A percentile compares a stretch with the other conserved stretches of the same genome.
Evolutionary conservation across 2,797 vertebrate genomes (phyloP).

Genomic region (Rhinoraja longicauda): DNA sequence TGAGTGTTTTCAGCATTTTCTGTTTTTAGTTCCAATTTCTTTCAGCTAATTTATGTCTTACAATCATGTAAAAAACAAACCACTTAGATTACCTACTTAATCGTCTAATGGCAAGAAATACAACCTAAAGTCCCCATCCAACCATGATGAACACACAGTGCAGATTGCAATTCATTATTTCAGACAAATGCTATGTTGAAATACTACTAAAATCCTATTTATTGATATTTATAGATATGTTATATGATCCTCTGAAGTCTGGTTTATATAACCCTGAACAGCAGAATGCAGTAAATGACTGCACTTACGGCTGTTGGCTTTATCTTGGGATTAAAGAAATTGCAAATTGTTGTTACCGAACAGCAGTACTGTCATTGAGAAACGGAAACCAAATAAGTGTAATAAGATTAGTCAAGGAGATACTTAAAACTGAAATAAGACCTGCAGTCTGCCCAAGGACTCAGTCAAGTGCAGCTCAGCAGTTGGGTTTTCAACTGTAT

Average conservation of each 20-base stretch:
- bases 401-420: constrained; percentile 35
- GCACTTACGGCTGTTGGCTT: background rate
- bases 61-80: too few relatives aligned
- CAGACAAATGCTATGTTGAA: constrained; percentile 15
- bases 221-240: constrained; percentile 14
- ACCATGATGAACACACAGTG: background rate
- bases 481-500: background rate
- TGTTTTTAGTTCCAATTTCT: too few relatives aligned
- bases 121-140: background rate
- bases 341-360: background rate
- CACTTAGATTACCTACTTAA: too few relatives aligned
- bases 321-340: constrained; percentile 15
- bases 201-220: constrained; percentile 35
- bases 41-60: too few relatives aligned
- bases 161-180: background rate
- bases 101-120: background rate
- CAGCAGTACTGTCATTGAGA: background rate
- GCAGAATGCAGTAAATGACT: background rate
- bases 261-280: constrained; percentile 33
- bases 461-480: background rate
- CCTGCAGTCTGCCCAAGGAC: background rate
- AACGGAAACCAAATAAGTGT: constrained; percentile 21
- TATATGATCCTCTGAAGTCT: constrained; percentile 5
- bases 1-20: too few relatives aligned
- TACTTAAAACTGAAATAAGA: constrained; percentile 33